phyloP scores from a whole-genome alignment of 2,113 vertebrate species.

The Archocentrus centrarchus region DNA sequence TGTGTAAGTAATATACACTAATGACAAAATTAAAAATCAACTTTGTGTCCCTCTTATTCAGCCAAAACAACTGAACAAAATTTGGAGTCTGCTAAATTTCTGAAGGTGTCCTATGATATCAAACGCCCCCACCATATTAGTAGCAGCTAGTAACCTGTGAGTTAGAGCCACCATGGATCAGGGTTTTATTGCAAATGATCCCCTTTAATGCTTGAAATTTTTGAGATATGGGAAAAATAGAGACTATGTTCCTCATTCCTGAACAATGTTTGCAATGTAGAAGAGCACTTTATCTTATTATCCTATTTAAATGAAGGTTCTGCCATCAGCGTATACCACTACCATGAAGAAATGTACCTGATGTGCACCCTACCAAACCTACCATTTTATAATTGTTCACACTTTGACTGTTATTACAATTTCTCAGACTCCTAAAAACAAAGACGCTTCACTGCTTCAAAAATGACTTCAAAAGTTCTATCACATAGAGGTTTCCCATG shows the following conservation, averaged over 20 bases:
- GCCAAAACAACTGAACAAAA: background rate
- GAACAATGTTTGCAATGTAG: too few species aligned
- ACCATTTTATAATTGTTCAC: background rate
- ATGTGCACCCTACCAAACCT: background rate
- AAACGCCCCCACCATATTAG: background rate
- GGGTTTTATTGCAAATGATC: background rate
- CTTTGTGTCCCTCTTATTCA: background rate
- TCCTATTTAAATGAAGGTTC: background rate
- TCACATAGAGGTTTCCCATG: background rate
- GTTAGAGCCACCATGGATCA: background rate
- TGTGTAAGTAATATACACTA: background rate
- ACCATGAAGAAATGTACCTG: background rate
- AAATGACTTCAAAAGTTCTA: background rate
- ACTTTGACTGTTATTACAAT: background rate
- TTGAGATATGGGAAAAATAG: too few species aligned
- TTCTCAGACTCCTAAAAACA: background rate
- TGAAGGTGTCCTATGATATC: background rate
- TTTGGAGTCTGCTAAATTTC: background rate
- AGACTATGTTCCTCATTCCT: too few species aligned
- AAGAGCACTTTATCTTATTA: background rate
- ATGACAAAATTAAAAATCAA: background rate
- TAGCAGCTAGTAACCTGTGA: background rate
- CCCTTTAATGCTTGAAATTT: too few species aligned
- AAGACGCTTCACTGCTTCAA: background rate
- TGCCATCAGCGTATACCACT: background rate